Conservation (phyloP, 2,888 invertebrate species). For the Drosophila testacea region DNA sequence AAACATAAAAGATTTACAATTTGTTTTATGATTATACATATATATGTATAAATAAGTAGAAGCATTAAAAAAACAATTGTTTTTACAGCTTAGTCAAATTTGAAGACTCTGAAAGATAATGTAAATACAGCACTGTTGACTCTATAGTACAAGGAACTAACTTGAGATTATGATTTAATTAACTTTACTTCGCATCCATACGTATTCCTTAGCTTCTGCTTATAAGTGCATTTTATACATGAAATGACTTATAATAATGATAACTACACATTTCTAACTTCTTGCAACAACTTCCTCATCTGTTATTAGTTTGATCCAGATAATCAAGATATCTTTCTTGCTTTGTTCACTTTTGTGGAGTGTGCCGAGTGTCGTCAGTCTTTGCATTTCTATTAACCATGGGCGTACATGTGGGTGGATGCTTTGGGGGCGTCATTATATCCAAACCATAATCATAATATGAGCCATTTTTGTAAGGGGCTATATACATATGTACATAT, state of each 20-base stretch:
- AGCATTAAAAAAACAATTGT: no score
- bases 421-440: constrained; percentile 30
- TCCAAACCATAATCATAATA: constrained; percentile 53
- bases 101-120: no score
- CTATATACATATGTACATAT: constrained; percentile 27
- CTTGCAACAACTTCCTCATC: constrained; percentile 23
- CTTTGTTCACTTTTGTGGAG: constrained; percentile 50
- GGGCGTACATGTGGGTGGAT: constrained; percentile 37
- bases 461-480: constrained; percentile 52
- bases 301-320: background rate
- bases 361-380: constrained; percentile 30
- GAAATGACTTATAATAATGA: constrained; percentile 28
- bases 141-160: background rate
- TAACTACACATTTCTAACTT: constrained; percentile 8
- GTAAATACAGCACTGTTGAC: no score
- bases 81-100: no score
- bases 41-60: background rate
- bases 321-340: constrained; percentile 2
- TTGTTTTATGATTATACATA: background rate
- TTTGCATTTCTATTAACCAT: constrained; percentile 33
- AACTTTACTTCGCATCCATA: background rate
- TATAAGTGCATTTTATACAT: background rate
- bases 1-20: no score
- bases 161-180: background rate
- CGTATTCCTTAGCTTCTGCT: background rate